Conservation (phyloP, 2,888 invertebrate genomes). For the Lasius fuliginosus region DNA sequence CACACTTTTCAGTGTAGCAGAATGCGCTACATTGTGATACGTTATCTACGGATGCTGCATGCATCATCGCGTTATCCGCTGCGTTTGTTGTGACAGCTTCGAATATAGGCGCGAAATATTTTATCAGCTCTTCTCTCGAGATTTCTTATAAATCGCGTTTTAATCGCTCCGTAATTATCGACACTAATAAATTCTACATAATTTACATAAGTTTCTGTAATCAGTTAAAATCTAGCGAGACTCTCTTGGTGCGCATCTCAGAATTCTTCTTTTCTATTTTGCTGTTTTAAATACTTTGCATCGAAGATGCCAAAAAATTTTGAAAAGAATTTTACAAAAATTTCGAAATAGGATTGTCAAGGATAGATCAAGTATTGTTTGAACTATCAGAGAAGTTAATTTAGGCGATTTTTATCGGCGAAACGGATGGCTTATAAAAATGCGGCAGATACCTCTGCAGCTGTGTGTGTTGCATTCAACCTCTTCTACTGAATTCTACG, state of each 20-base stretch:
- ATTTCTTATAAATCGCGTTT: slow-evolving; percentile 11
- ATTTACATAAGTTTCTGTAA: not conserved
- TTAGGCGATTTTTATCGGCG: slow-evolving; percentile 42
- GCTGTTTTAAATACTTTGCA: not conserved
- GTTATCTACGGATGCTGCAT: slow-evolving; percentile 13
- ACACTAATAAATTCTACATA: not conserved
- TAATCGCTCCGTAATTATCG: not conserved
- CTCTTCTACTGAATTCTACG: slow-evolving; percentile 71
- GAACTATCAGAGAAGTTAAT: not conserved
- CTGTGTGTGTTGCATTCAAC: slow-evolving; percentile 47
- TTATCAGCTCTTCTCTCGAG: not conserved
- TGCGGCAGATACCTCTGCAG: slow-evolving; percentile 32
- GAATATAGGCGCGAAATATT: not conserved
- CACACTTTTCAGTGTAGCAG: not conserved
- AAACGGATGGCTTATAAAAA: slow-evolving; percentile 59
- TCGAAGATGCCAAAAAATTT: not conserved
- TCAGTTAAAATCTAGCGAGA: not conserved
- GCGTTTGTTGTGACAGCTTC: slow-evolving; percentile 24
- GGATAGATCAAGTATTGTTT: not conserved
- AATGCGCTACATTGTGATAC: not conserved
- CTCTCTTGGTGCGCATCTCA: not conserved
- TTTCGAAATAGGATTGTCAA: not conserved
- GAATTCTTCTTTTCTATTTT: not conserved
- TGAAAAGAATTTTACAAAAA: not conserved
- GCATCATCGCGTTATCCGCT: not conserved